These are phyloP conservation scores for Osmerus eperlanus DNA, from an alignment of 2,113 vertebrate genomes.

Conservation along the genomic window DNA sequence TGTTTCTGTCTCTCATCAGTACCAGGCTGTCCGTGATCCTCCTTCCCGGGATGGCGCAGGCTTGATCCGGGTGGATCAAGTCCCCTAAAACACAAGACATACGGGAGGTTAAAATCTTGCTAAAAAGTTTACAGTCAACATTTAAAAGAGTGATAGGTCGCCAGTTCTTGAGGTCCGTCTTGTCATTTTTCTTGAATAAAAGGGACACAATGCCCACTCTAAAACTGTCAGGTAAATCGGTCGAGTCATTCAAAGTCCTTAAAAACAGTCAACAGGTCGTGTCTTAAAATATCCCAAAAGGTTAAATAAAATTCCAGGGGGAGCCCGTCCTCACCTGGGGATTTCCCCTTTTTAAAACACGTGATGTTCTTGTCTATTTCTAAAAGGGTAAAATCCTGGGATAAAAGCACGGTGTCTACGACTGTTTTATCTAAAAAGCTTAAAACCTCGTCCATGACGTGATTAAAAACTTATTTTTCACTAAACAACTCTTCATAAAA, in stretches of 20 bases:
- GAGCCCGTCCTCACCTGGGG: too few relatives aligned
- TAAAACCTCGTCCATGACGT: neutral
- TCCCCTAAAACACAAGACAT: constrained; percentile 28
- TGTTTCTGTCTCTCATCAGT: constrained; percentile 6
- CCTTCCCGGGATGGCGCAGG: constrained; percentile 24
- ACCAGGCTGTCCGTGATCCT: constrained; percentile 36
- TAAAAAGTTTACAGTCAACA: constrained; percentile 26
- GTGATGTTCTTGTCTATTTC: neutral
- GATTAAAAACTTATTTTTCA: neutral
- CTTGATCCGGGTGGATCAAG: constrained; percentile 40
- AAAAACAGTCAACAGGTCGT: constrained; percentile 14
- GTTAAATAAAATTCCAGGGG: constrained; percentile 9
- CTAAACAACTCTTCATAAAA: constrained; percentile 11
- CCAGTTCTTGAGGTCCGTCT: constrained; percentile 26
- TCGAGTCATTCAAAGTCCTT: neutral
- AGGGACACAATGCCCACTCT: constrained; percentile 16
- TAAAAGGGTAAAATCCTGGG: constrained; percentile 6
- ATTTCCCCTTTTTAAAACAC: constrained; percentile 7
- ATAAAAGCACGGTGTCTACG: neutral
- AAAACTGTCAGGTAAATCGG: constrained; percentile 14
- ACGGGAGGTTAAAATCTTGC: neutral
- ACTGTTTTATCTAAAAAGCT: neutral
- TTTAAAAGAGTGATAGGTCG: constrained; percentile 25
- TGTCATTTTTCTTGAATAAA: constrained; percentile 24
- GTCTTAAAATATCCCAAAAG: constrained; percentile 35